These are phyloP conservation scores for Heloderma charlesbogerti DNA, from an alignment of 2,113 vertebrate genomes.

Conservation along the genomic window DNA sequence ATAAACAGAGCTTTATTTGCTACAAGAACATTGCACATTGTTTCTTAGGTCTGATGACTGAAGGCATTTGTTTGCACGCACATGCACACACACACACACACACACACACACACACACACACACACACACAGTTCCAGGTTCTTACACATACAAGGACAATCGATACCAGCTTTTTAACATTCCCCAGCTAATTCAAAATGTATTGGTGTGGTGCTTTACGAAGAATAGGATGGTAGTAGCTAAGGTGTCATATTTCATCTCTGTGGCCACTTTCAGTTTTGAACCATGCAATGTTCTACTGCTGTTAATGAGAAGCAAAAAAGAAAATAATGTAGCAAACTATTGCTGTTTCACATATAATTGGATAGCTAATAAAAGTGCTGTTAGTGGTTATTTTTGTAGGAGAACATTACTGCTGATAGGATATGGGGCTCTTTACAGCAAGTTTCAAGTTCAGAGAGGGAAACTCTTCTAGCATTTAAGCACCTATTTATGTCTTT, in stretches of 20 bases:
- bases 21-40: not conserved
- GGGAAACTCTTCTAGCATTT: not conserved
- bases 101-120: not conserved
- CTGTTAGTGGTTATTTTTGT: not conserved
- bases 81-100: not conserved
- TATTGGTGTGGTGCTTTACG: not conserved
- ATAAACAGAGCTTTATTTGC: not conserved
- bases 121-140: not conserved
- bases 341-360: not conserved
- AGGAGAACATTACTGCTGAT: not conserved
- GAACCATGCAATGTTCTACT: not conserved
- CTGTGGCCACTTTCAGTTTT: not conserved
- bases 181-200: not conserved
- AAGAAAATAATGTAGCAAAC: not conserved
- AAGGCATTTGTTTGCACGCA: not conserved
- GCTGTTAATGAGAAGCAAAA: not conserved
- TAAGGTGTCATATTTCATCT: not conserved
- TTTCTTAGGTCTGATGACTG: not conserved
- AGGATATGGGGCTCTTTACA: fast-evolving
- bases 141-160: not conserved
- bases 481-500: fast-evolving
- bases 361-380: not conserved
- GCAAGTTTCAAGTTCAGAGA: not conserved
- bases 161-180: not conserved
- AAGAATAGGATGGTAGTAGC: not conserved